Percentiles rank a stretch among this genome's conserved stretches.
Conservation (phyloP, 2,113 vertebrate species). For the Epinephelus fuscoguttatus region DNA sequence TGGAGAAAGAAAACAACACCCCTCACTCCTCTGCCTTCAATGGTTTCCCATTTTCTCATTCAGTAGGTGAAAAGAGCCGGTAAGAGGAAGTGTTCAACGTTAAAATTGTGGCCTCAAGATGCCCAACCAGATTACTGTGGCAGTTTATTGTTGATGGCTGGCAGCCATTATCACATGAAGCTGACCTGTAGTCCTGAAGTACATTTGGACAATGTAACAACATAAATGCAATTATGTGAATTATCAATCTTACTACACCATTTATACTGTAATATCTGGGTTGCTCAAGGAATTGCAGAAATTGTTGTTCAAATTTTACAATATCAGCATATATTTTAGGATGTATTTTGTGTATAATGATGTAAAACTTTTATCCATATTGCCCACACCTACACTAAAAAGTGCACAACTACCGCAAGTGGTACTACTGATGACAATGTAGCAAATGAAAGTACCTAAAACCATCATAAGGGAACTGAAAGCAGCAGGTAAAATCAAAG, state of each 20-base stretch:
- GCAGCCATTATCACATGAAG: neutral
- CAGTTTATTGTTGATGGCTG: neutral
- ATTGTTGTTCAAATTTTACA: neutral
- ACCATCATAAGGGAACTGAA: neutral
- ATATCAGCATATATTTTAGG: no score
- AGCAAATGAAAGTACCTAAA: neutral
- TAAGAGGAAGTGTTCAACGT: slow-evolving; percentile 30
- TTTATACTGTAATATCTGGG: neutral
- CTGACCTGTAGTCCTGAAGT: neutral
- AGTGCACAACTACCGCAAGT: neutral
- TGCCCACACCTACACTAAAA: neutral
- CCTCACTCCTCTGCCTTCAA: neutral
- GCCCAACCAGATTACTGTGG: slow-evolving; percentile 12
- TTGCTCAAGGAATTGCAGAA: no score
- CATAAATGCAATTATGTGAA: neutral
- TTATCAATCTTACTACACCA: neutral
- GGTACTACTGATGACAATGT: neutral
- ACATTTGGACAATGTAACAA: neutral
- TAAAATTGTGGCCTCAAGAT: slow-evolving; percentile 24
- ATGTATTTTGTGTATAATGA: no score
- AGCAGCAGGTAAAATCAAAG: neutral
- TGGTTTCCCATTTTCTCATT: neutral
- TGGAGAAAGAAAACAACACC: neutral
- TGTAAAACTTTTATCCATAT: neutral
- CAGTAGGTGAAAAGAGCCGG: neutral